Conservation (phyloP, 2,888 invertebrate genomes). For the Chymomyza amoena region DNA sequence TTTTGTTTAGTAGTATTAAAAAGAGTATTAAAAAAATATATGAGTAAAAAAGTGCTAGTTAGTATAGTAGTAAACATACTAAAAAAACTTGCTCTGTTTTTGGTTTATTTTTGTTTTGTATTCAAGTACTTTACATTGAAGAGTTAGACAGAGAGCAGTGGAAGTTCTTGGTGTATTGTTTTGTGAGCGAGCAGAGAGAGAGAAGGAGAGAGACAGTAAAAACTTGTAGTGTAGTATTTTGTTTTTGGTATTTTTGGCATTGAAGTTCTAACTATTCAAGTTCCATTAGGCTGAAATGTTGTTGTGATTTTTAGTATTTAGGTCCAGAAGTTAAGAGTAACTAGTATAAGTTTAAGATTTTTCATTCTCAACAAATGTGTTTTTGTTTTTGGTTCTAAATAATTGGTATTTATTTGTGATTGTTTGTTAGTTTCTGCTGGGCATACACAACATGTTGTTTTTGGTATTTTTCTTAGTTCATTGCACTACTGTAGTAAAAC, state of each 20-base stretch:
- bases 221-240: not conserved
- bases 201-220: not conserved
- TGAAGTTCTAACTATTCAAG: not conserved
- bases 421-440: constrained; percentile 28
- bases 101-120: constrained; percentile 15
- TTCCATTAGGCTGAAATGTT: constrained; percentile 39
- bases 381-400: constrained; percentile 51
- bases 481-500: constrained; percentile 69
- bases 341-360: constrained; percentile 43
- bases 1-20: constrained; percentile 1
- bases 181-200: not conserved
- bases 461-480: constrained; percentile 32
- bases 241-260: not conserved
- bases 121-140: constrained; percentile 37
- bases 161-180: not conserved
- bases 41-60: not conserved
- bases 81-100: constrained; percentile 27
- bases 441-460: constrained; percentile 30
- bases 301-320: constrained; percentile 20
- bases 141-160: constrained; percentile 1
- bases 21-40: constrained; percentile 22
- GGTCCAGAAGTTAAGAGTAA: constrained; percentile 45
- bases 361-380: constrained; percentile 50
- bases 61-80: constrained; percentile 12
- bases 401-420: constrained; percentile 64